A percentile compares a stretch with the other conserved stretches of the same genome.
Evolutionary conservation across 2,888 invertebrate species (phyloP).

Genomic region (Drosophila colorata): DNA sequence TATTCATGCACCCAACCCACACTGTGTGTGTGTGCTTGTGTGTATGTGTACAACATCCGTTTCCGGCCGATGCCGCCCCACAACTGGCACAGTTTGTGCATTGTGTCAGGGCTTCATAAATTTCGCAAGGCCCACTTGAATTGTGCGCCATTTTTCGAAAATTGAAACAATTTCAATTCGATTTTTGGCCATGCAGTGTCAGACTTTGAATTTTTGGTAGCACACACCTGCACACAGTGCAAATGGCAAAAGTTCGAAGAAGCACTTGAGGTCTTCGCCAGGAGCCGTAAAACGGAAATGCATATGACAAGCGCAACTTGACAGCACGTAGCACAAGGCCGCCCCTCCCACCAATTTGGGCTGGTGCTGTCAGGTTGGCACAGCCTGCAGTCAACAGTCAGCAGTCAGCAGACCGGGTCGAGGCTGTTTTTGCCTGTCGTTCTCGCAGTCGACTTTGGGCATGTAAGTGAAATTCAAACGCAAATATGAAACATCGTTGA

Average conservation of each 20-base stretch:
- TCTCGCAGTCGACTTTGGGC: conserved; percentile 27
- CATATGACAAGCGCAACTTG: conserved; percentile 60
- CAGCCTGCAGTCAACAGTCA: conserved; percentile 17
- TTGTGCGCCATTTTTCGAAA: conserved; percentile 64
- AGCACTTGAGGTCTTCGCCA: conserved; percentile 34
- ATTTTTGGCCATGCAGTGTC: conserved; percentile 48
- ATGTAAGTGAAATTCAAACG: conserved; percentile 66
- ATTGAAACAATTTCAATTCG: conserved; percentile 77
- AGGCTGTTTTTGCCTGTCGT: conserved; percentile 19
- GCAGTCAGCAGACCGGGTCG: conserved; percentile 6
- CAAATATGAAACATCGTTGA: conserved; percentile 69
- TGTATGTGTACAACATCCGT: conserved; percentile 50
- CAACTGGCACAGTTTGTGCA: too few relatives aligned
- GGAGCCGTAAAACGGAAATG: conserved; percentile 60
- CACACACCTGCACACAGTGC: conserved; percentile 21
- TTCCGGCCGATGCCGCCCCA: conserved; percentile 31
- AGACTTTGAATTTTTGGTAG: conserved; percentile 23
- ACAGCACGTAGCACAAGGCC: conserved; percentile 21
- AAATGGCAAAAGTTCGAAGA: conserved; percentile 49
- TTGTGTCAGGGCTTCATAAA: conserved; percentile 42
- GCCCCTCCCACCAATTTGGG: background rate
- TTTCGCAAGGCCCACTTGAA: conserved; percentile 53
- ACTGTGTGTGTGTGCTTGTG: background rate
- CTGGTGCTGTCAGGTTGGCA: conserved; percentile 19
- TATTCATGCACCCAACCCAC: conserved; percentile 42